Conservation (phyloP, 2,888 invertebrate genomes). For the Cerastis leucographa region DNA sequence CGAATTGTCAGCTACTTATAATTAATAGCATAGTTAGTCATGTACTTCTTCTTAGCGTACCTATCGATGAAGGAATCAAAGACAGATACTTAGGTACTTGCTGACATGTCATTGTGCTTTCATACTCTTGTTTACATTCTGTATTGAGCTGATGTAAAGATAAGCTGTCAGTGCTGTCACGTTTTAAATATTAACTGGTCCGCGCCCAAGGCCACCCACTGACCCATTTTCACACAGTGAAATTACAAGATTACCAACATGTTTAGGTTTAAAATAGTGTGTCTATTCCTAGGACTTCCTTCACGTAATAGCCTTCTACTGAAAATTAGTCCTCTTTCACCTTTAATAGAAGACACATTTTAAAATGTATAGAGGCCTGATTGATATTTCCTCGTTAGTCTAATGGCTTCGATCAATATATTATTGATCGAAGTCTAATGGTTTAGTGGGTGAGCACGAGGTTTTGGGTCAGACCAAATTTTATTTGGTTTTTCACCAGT, state of each 20-base stretch:
- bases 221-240: conserved; percentile 32
- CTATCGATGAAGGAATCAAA: neutral
- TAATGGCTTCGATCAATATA: too few relatives aligned
- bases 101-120: conserved; percentile 34
- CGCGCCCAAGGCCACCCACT: conserved; percentile 20
- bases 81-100: neutral
- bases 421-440: too few relatives aligned
- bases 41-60: neutral
- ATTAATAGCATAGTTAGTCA: neutral
- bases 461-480: neutral
- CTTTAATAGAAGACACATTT: neutral
- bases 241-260: neutral
- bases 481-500: neutral
- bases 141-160: conserved; percentile 33
- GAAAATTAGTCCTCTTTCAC: too few relatives aligned
- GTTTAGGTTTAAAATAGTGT: neutral
- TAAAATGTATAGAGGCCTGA: neutral
- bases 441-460: neutral
- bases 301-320: neutral
- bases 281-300: neutral
- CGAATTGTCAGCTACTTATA: neutral
- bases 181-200: conserved; percentile 24
- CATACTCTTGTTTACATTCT: conserved; percentile 7
- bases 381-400: neutral
- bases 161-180: conserved; percentile 44